These are phyloP conservation scores for Eclectus roratus DNA, from an alignment of 2,113 vertebrate genomes.

Conservation along the genomic window DNA sequence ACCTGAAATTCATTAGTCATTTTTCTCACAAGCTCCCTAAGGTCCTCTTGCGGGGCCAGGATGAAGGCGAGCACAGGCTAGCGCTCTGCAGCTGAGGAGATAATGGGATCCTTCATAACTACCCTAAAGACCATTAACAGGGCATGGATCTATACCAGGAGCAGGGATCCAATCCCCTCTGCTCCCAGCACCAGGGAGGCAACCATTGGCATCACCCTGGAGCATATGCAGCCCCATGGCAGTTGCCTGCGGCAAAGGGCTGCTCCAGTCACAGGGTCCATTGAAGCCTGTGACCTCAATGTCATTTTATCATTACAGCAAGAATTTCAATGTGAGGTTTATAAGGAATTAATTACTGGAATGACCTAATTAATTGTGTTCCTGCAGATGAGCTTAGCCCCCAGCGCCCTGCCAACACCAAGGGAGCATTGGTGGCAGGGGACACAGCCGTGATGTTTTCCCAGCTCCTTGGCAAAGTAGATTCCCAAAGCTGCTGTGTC, in stretches of 20 bases:
- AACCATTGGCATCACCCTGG: not conserved
- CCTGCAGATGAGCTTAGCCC: not conserved
- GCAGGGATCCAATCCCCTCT: not conserved
- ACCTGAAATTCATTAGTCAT: constrained; percentile 73
- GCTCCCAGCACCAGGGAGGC: not conserved
- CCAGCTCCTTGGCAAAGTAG: not conserved
- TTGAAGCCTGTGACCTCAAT: not conserved
- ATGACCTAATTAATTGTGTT: constrained; percentile 56
- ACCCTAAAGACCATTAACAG: constrained; percentile 65
- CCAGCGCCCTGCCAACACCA: not conserved
- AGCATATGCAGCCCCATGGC: not conserved
- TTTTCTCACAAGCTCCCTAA: constrained; percentile 62
- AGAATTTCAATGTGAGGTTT: not conserved
- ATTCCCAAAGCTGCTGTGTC: not conserved
- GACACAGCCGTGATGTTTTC: not conserved
- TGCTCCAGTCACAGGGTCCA: accelerated
- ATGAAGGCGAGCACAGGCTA: constrained; percentile 40
- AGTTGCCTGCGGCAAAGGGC: not conserved
- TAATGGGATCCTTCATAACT: constrained; percentile 70
- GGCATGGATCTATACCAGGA: constrained; percentile 15
- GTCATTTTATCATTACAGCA: not conserved
- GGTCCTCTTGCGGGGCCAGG: constrained; percentile 22
- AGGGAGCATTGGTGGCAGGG: not conserved
- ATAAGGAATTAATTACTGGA: constrained; percentile 58
- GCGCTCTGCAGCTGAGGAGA: constrained; percentile 34